Percentiles rank a stretch among this genome's conserved stretches.
Conservation (phyloP, 2,797 vertebrate genomes). For the Leptoclinus maculatus region DNA sequence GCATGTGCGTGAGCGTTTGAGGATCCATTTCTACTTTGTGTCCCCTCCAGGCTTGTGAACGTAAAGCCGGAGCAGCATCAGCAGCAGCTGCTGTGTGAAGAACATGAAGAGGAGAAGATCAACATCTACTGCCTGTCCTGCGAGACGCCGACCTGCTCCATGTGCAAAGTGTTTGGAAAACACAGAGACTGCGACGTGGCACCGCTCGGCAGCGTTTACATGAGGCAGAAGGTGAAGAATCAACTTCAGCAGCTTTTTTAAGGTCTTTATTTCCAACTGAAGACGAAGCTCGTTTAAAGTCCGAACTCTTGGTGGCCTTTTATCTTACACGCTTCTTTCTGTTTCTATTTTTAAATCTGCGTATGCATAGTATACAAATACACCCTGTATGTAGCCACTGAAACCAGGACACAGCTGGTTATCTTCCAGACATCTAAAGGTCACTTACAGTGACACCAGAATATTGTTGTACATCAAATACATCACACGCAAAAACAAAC, state of each 20-base stretch:
- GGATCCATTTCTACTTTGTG: not conserved
- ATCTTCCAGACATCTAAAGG: not conserved
- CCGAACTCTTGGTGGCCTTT: not conserved
- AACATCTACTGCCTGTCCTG: constrained; percentile 95
- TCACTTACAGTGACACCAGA: not conserved
- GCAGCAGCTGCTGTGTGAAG: constrained; percentile 90
- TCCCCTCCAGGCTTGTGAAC: constrained; percentile 79
- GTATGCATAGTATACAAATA: not conserved
- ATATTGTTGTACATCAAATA: not conserved
- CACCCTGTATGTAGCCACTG: not conserved
- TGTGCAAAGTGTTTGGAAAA: constrained; percentile 94
- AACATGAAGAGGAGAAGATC: constrained; percentile 92
- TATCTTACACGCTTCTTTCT: not conserved
- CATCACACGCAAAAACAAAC: too few species aligned
- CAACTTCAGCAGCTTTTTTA: not conserved
- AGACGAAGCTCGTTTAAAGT: not conserved
- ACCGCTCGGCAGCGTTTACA: constrained; percentile 86
- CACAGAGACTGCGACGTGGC: constrained; percentile 94
- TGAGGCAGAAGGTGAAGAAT: constrained; percentile 87
- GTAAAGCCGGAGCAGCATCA: constrained; percentile 85
- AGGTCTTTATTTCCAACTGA: not conserved
- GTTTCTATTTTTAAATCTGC: not conserved
- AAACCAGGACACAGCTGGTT: not conserved
- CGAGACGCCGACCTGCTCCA: constrained; percentile 92
- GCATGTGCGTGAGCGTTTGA: not conserved